Percentiles rank a stretch among this genome's conserved stretches.
phyloP scores from a whole-genome alignment of 2,113 vertebrate genomes.

The Megaptera novaeangliae region DNA sequence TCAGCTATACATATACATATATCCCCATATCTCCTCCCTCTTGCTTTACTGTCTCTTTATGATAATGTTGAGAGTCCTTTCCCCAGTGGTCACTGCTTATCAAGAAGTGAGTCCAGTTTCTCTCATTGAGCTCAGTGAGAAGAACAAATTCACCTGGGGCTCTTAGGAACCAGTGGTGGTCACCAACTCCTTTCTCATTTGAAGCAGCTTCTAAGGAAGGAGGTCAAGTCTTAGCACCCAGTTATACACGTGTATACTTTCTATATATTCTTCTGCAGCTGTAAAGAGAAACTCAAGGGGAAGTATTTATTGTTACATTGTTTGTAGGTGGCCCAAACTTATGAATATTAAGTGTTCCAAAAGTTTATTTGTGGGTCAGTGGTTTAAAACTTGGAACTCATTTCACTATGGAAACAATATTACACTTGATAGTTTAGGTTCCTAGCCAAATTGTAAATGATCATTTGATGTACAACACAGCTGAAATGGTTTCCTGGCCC shows the following conservation, averaged over 20 bases:
- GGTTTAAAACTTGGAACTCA: constrained; percentile 28
- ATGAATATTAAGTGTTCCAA: background rate
- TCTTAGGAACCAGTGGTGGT: background rate
- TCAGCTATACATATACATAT: no score
- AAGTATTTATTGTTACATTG: background rate
- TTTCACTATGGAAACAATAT: background rate
- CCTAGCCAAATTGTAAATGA: background rate
- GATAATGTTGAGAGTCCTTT: background rate
- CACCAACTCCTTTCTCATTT: background rate
- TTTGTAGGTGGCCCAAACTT: background rate
- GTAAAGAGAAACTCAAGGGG: background rate
- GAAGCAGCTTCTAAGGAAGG: background rate
- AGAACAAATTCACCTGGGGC: background rate
- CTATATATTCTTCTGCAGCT: background rate
- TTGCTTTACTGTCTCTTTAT: background rate
- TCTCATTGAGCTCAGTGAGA: background rate
- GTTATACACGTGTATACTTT: background rate
- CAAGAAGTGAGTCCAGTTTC: background rate
- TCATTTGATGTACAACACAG: background rate
- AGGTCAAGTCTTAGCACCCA: background rate
- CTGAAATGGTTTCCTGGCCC: background rate
- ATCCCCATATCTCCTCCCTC: no score
- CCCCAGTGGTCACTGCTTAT: background rate
- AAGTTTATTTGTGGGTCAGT: background rate
- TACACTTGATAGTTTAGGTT: background rate